These are phyloP conservation scores for Gymnorhina tibicen DNA, from an alignment of 2,113 vertebrate genomes.

Conservation along the genomic window DNA sequence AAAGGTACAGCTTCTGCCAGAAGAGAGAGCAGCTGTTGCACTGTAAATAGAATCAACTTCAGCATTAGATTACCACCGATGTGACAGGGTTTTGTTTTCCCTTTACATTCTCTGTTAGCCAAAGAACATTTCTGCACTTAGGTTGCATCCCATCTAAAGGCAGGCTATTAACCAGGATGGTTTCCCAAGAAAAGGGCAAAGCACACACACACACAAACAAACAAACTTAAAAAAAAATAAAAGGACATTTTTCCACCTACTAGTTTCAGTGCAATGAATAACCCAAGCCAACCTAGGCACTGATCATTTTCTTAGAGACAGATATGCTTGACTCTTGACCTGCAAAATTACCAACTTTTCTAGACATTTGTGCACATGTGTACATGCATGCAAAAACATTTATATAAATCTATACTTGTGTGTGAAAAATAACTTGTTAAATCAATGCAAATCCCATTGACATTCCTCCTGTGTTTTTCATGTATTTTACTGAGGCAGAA, in stretches of 20 bases:
- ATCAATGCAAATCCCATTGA: background rate
- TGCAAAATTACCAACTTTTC: background rate
- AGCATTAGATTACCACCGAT: background rate
- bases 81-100: background rate
- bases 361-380: background rate
- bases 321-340: background rate
- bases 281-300: fast-evolving
- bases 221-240: background rate
- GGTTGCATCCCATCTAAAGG: background rate
- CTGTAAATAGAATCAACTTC: background rate
- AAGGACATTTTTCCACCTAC: background rate
- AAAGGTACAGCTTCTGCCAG: background rate
- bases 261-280: background rate
- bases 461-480: background rate
- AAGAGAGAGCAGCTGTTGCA: background rate
- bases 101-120: background rate
- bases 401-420: background rate
- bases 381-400: background rate
- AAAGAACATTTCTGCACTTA: background rate
- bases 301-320: background rate
- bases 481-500: background rate
- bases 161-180: background rate
- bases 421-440: background rate
- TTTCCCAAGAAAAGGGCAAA: background rate
- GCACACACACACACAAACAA: background rate